Percentiles rank a stretch among this genome's conserved stretches.
phyloP scores from a whole-genome alignment of 2,797 vertebrate genomes.

The Mormyrops attenuatus region DNA sequence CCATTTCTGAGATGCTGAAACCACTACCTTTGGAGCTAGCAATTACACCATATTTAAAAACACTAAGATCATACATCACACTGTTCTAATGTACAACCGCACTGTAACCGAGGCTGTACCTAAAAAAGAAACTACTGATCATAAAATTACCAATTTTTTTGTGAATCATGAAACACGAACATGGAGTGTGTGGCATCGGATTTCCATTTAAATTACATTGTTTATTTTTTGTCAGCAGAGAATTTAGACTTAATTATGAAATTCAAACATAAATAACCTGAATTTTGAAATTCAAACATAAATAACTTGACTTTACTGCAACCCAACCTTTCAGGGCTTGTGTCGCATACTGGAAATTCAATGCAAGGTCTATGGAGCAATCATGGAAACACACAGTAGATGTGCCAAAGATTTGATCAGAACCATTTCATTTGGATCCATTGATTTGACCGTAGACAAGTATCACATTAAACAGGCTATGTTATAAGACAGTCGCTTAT shows the following conservation, averaged over 20 bases:
- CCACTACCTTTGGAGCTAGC: not conserved
- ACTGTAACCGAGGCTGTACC: not conserved
- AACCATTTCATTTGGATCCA: not conserved
- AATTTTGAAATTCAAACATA: not conserved
- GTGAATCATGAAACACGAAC: not conserved
- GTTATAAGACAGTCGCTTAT: not conserved
- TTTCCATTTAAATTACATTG: not conserved
- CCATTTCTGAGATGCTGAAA: not conserved
- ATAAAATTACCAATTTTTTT: not conserved
- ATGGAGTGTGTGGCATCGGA: not conserved
- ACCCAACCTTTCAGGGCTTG: not conserved
- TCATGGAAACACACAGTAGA: not conserved
- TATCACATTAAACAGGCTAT: not conserved
- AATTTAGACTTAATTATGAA: not conserved
- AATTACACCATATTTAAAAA: not conserved
- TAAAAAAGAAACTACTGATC: not conserved
- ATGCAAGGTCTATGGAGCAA: not conserved
- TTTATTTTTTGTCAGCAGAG: not conserved
- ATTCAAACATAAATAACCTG: not conserved
- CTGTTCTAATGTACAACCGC: not conserved
- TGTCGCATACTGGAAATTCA: not conserved
- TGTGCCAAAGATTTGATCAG: not conserved
- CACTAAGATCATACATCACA: not conserved
- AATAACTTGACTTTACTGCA: not conserved
- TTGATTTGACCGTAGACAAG: not conserved